Evolutionary conservation across 2,797 vertebrate species (phyloP).

Genomic region (Crenichthys baileyi): DNA sequence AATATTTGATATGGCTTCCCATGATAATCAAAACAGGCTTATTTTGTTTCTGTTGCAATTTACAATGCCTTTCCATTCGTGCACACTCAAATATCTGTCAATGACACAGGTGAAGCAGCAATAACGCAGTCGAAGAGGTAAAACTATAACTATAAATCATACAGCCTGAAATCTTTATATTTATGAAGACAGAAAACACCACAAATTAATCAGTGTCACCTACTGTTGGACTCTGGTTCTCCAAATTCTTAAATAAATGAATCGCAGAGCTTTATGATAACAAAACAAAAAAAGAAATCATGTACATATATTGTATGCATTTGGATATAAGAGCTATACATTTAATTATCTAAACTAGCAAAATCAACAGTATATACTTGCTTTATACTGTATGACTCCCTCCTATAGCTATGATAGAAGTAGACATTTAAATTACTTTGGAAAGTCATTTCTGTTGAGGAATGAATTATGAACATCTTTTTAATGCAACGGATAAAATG

Average conservation of each 20-base stretch:
- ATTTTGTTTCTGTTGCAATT: conserved; percentile 35
- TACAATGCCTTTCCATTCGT: conserved; percentile 20
- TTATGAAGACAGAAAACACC: neutral
- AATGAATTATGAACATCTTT: neutral
- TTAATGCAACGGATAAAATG: neutral
- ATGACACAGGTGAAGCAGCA: conserved; percentile 38
- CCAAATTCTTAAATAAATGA: neutral
- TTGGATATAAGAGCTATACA: neutral
- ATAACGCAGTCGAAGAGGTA: conserved; percentile 38
- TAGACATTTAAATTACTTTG: neutral
- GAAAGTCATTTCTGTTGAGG: neutral
- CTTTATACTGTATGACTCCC: neutral
- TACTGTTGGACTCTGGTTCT: neutral
- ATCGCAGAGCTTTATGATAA: neutral
- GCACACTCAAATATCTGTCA: conserved; percentile 51
- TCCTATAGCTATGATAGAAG: neutral
- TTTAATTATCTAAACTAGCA: neutral
- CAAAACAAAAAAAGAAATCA: neutral
- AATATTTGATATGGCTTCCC: conserved; percentile 31
- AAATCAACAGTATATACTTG: neutral
- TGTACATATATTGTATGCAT: neutral
- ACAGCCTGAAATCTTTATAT: conserved; percentile 21
- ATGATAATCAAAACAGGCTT: conserved; percentile 20
- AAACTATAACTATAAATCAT: conserved; percentile 56
- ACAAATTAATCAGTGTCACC: conserved; percentile 17